Evolutionary conservation across 1,140 invertebrate species (phyloP).

Genomic region (Ridgeia piscesae): DNA sequence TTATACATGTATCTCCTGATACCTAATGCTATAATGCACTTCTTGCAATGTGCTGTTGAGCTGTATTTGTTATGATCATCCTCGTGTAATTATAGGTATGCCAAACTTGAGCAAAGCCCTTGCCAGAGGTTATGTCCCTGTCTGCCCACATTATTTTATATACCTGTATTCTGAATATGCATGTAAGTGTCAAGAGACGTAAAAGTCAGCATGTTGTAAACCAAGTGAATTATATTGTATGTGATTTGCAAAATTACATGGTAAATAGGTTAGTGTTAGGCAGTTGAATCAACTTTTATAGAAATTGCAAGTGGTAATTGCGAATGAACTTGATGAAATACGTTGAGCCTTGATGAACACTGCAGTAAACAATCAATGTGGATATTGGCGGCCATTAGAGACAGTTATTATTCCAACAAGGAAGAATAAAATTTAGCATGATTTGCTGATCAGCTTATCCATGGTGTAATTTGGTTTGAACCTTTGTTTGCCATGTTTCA

Average conservation of each 20-base stretch:
- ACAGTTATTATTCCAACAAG: not conserved
- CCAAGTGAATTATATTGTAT: not conserved
- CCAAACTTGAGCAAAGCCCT: not conserved
- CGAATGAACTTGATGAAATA: not conserved
- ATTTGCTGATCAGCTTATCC: not conserved
- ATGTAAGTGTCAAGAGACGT: too few relatives aligned
- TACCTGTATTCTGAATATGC: too few relatives aligned
- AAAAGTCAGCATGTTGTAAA: not conserved
- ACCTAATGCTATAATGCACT: not conserved
- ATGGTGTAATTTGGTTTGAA: not conserved
- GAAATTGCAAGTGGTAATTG: not conserved
- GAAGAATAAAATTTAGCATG: not conserved
- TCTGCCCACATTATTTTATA: too few relatives aligned
- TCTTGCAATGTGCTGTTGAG: not conserved
- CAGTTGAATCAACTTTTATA: not conserved
- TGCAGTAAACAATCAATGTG: not conserved
- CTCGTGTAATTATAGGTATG: not conserved
- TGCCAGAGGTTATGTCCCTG: not conserved
- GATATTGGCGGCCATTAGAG: too few relatives aligned
- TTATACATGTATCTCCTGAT: not conserved
- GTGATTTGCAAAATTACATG: not conserved
- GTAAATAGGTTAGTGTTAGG: not conserved
- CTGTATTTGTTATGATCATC: not conserved
- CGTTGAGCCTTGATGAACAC: not conserved
- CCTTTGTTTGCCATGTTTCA: not conserved